Evolutionary conservation across 2,113 vertebrate genomes (phyloP).

Genomic region (Tetraodon nigroviridis): DNA sequence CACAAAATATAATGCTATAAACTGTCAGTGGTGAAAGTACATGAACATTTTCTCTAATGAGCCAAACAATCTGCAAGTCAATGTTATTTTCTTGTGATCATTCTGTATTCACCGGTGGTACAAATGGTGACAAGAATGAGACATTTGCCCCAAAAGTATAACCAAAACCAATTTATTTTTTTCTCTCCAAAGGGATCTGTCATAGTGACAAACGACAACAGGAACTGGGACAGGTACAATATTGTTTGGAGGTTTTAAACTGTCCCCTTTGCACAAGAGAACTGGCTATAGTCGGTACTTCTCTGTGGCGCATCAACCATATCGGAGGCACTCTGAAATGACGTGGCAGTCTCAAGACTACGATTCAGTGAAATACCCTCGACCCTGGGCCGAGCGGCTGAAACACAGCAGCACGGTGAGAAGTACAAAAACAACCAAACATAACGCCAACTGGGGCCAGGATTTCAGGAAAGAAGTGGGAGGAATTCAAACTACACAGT

Average conservation of each 20-base stretch:
- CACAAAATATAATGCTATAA: no score
- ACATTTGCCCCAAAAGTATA: slow-evolving; percentile 26
- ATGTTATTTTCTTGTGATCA: no score
- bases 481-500: slow-evolving; percentile 17
- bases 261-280: slow-evolving; percentile 40
- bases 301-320: slow-evolving; percentile 40
- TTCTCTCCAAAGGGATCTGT: slow-evolving; percentile 58
- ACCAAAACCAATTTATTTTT: slow-evolving; percentile 64
- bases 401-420: slow-evolving; percentile 40
- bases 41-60: slow-evolving; percentile 2
- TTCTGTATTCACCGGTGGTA: not conserved
- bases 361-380: slow-evolving; percentile 35
- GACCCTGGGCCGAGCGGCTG: slow-evolving; percentile 34
- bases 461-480: slow-evolving; percentile 2
- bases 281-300: slow-evolving; percentile 43
- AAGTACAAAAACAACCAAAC: slow-evolving; percentile 52
- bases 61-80: not conserved
- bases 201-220: slow-evolving; percentile 65
- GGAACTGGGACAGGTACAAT: slow-evolving; percentile 59
- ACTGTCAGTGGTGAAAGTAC: no score
- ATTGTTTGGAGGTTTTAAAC: slow-evolving; percentile 49
- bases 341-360: slow-evolving; percentile 45
- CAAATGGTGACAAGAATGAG: not conserved
- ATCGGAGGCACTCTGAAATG: slow-evolving; percentile 70
- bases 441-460: slow-evolving; percentile 14